A percentile compares a stretch with the other conserved stretches of the same genome.
phyloP scores from a whole-genome alignment of 2,113 vertebrate genomes.

The Psilopogon haemacephalus region DNA sequence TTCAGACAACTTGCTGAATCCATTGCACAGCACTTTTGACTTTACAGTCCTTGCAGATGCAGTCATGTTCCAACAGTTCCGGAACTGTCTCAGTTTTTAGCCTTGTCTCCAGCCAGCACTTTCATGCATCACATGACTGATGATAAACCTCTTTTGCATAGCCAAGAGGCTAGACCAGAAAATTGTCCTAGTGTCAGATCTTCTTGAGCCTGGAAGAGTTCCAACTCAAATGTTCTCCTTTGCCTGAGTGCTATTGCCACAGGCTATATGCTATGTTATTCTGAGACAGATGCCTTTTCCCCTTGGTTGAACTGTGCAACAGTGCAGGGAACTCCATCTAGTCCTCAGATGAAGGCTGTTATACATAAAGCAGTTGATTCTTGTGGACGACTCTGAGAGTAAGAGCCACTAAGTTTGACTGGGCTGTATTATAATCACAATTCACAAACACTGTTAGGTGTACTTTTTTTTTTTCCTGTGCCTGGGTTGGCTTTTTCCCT shows the following conservation, averaged over 20 bases:
- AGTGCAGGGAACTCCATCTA: neutral
- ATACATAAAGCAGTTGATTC: neutral
- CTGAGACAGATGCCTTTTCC: neutral
- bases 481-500: too few species aligned
- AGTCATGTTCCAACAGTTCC: neutral
- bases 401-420: neutral
- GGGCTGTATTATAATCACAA: neutral
- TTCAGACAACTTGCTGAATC: neutral
- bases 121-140: neutral
- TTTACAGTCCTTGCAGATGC: neutral
- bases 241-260: neutral
- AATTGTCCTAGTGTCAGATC: neutral
- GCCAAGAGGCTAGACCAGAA: neutral
- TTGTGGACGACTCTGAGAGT: neutral
- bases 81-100: neutral
- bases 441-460: neutral
- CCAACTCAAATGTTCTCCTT: neutral
- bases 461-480: neutral
- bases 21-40: neutral
- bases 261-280: neutral
- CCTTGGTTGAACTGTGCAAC: neutral
- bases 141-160: neutral
- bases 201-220: neutral
- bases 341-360: neutral
- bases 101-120: neutral